These are phyloP conservation scores for Poliocrania exsul DNA, from an alignment of 2,797 vertebrate genomes.

Conservation along the genomic window DNA sequence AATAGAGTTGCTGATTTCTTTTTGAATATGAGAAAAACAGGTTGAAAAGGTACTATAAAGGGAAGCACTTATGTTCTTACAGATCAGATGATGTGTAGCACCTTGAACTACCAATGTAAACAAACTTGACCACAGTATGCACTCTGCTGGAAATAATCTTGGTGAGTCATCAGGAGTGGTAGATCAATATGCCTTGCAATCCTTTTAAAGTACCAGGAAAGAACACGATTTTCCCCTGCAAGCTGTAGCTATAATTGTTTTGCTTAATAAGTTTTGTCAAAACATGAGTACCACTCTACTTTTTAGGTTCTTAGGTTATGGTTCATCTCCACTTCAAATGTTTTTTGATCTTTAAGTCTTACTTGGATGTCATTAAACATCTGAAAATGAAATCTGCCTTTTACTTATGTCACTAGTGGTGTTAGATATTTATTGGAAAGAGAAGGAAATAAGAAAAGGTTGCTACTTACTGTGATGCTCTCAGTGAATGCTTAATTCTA, in stretches of 20 bases:
- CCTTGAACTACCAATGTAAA: neutral
- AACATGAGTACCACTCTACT: neutral
- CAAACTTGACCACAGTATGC: neutral
- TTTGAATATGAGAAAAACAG: neutral
- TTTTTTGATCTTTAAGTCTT: neutral
- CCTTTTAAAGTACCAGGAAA: neutral
- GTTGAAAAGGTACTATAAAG: neutral
- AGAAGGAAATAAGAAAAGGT: neutral
- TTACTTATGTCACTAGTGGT: neutral
- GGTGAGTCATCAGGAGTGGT: conserved; percentile 1
- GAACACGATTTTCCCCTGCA: neutral
- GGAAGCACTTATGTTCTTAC: neutral
- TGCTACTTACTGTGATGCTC: neutral
- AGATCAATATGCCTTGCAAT: conserved; percentile 1
- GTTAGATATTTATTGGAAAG: neutral
- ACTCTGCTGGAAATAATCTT: conserved; percentile 36
- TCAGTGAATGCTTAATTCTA: neutral
- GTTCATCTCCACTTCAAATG: neutral
- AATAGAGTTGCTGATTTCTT: neutral
- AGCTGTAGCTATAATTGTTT: neutral
- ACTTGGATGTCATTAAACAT: neutral
- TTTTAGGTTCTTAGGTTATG: neutral
- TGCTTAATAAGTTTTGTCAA: neutral
- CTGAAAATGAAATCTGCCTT: neutral
- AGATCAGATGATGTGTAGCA: neutral